A percentile compares a stretch with the other conserved stretches of the same genome.
Conservation (phyloP, 2,888 invertebrate genomes). For the Drosophila macrothrix region DNA sequence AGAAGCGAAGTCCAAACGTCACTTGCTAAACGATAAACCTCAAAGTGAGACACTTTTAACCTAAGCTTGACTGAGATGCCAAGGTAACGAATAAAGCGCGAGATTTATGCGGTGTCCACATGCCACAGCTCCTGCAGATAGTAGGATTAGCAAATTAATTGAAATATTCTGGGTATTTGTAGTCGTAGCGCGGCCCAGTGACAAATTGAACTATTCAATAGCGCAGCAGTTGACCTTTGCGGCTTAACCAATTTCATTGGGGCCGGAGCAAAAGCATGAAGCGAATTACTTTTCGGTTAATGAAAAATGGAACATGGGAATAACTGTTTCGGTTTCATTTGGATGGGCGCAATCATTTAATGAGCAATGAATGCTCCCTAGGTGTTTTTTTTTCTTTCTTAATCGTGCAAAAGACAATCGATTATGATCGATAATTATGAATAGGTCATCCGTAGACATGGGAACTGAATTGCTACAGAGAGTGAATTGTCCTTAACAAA, state of each 20-base stretch:
- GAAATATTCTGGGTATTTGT: conserved; percentile 28
- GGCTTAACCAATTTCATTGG: conserved; percentile 52
- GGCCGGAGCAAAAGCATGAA: conserved; percentile 25
- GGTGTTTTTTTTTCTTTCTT: conserved; percentile 19
- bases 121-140: conserved; percentile 36
- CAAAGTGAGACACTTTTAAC: conserved; percentile 2
- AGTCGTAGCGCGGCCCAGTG: conserved; percentile 38
- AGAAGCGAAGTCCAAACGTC: conserved; percentile 33
- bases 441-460: conserved; percentile 29
- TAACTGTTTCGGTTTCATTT: conserved; percentile 40
- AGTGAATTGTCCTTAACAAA: conserved; percentile 38
- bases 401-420: conserved; percentile 35
- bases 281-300: conserved; percentile 43
- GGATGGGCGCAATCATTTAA: conserved; percentile 51
- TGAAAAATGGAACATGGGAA: conserved; percentile 78
- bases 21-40: conserved; percentile 42
- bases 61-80: conserved; percentile 35
- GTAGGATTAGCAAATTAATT: conserved; percentile 34
- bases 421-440: conserved; percentile 27
- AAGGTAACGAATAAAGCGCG: conserved; percentile 53
- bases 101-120: conserved; percentile 64
- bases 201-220: conserved; percentile 55
- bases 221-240: conserved; percentile 53
- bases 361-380: conserved; percentile 28
- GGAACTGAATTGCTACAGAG: conserved; percentile 11